Evolutionary conservation across 2,113 vertebrate genomes (phyloP), one percentile per base, ranked within the genome.

Genomic region (Megaptera novaeangliae): DNA sequence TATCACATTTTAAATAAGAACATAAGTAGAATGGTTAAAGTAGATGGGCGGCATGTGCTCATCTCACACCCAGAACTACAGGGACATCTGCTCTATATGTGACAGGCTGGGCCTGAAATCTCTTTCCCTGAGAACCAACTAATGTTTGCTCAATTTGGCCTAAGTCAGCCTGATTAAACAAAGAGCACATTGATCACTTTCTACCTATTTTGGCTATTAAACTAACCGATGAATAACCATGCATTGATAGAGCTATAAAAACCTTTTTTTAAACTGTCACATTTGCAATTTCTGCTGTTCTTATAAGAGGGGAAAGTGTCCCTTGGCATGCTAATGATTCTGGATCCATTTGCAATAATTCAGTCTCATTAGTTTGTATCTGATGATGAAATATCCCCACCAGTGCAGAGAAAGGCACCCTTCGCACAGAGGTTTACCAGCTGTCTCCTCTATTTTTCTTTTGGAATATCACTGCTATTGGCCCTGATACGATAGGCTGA

Each of bases 51-150:
- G 9, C 88, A 1, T 46, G 74, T 82, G 81, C 71, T 94, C 36
- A 59, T 52, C 83, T 92, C 94, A 96, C 80, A 83, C 72, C 61
- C 64, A 88, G 92, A 83, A 59, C 88, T 71, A 2, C 21, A 39
- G 68, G 41, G 94, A 84, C 90, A 97, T 97, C 95, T 98, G 96
- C 15, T 97, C 29, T n/a, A 12, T 69, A 46, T 36, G 52, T 90
- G n/a, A 29, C 27, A 46, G 83, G n/a, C 61, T 12, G 64, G 64
- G 69, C 57, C 74, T 81, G 44, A 88, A 85, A 57, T 66, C 88
- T 78, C 34, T 14, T 34, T 63, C 61, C 68, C 84, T 31, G 25
- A 29, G 63, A 72, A 55, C 55, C 46, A 55, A 4, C 15, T 4
- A n/a, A 31, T 20, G 27, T 83, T 89, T 89, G 36, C 39, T n/a